Percentiles rank a stretch among this genome's conserved stretches.
These are phyloP conservation scores for Hydropsyche betteni DNA, from an alignment of 2,888 invertebrate species.

Conservation along the genomic window DNA sequence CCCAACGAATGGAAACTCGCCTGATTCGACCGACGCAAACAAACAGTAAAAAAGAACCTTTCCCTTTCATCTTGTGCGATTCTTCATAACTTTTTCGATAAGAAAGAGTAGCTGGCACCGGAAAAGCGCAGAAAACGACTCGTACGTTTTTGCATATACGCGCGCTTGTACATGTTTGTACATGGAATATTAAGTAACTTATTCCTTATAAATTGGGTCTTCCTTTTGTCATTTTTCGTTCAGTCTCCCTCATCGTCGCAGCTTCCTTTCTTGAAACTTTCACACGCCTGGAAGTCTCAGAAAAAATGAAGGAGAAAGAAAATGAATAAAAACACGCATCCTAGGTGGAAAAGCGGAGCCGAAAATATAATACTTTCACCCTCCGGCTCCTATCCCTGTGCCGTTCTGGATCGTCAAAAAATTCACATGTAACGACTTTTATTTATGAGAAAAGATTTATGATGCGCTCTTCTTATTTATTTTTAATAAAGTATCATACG, in stretches of 20 bases:
- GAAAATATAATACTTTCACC: slow-evolving; percentile 16
- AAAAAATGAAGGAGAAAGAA: slow-evolving; percentile 10
- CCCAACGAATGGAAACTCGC: slow-evolving; percentile 35
- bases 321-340: slow-evolving; percentile 26
- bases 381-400: slow-evolving; percentile 16
- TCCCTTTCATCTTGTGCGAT: slow-evolving; percentile 31
- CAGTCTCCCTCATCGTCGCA: background rate
- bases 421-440: slow-evolving; percentile 35
- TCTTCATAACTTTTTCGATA: slow-evolving; percentile 42
- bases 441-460: slow-evolving; percentile 38
- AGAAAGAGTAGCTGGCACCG: background rate
- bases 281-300: background rate
- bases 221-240: slow-evolving; percentile 26
- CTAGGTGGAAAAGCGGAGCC: slow-evolving; percentile 3
- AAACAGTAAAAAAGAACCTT: slow-evolving; percentile 25
- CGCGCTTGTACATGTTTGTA: background rate
- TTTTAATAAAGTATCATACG: slow-evolving; percentile 34
- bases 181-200: slow-evolving; percentile 33
- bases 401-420: slow-evolving; percentile 21
- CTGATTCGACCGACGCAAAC: slow-evolving; percentile 32
- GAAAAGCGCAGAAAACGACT: slow-evolving; percentile 32
- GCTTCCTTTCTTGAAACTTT: slow-evolving; percentile 21
- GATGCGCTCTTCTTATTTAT: slow-evolving; percentile 28
- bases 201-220: slow-evolving; percentile 25
- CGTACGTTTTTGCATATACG: slow-evolving; percentile 20